Base-by-base conservation (phyloP, 2,888 invertebrate species). In the Oligia strigilis region DNA sequence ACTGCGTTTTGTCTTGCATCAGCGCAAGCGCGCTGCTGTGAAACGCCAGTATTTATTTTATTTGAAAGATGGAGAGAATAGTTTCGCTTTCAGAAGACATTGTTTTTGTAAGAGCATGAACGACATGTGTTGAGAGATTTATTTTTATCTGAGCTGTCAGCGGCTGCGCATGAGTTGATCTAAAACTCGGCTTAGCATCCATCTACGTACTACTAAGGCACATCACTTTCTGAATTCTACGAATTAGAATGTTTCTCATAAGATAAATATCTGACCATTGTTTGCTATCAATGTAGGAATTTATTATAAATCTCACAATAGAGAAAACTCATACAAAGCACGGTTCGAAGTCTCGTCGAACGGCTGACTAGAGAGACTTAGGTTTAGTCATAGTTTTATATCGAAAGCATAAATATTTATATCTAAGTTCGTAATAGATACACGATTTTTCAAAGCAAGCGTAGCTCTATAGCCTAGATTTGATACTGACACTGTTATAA, bases 131-230 rank as follows among this genome's bases (percentile, higher is more conserved):
- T 72, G 69, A 70, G 49, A 70, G 78, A 78, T 69, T 83, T 73
- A 83, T 73, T 70, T 82, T 70, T 73, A 83, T 83, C 83, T 23
- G 4, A n/a, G 43, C 43, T 78, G 83, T 82, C 83, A 83, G 58
- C 69, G 58, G 43, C 49, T 72, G 58, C 69, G 29, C 72, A 70
- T 64, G 69, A 82, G 78, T 66, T 62, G 62, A 49, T 78, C 52
- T 55, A 17, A 60, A 81, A 49, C 66, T 80, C 19, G 19, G 40
- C n/a, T 46, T 55, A 40, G n/a, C 23, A n/a, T n/a, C 60, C n/a
- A 60, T 23, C 11, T 43, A 55, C 2, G 6, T 40, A 49, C n/a
- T 46, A 1, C 14, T n/a, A 49, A 14, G 19, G 36, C 58, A 65
- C 46, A 11, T 14, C 36, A 70, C 80, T 81, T 64, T 76, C 70